Conservation (phyloP, 2,113 vertebrate genomes). For the Cervus canadensis region DNA sequence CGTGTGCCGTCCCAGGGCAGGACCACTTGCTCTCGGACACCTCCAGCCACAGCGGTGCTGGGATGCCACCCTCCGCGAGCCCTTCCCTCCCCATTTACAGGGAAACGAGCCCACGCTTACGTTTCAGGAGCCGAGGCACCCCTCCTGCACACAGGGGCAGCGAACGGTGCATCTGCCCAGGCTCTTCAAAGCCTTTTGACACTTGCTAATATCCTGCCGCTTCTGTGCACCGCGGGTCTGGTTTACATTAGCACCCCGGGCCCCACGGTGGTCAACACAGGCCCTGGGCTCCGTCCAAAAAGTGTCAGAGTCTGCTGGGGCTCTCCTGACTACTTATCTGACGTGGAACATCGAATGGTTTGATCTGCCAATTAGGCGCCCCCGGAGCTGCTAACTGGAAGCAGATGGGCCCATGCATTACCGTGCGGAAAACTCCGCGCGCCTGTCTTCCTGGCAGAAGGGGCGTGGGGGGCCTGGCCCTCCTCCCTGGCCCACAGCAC, state of each 20-base stretch:
- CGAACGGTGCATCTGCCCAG: background rate
- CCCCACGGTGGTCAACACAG: background rate
- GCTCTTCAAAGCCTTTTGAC: background rate
- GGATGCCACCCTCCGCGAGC: background rate
- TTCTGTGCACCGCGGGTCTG: slow-evolving; percentile 4
- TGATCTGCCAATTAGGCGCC: slow-evolving; percentile 73
- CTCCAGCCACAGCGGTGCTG: background rate
- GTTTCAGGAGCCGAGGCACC: background rate
- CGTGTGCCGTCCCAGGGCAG: accelerated
- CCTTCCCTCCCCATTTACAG: background rate
- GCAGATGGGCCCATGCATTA: slow-evolving; percentile 66
- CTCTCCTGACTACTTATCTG: slow-evolving; percentile 50
- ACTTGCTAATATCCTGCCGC: background rate
- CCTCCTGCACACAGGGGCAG: background rate
- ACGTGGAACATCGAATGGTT: slow-evolving; percentile 51
- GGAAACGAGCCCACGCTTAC: background rate
- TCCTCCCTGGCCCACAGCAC: background rate
- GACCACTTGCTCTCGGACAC: accelerated
- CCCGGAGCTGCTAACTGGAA: slow-evolving; percentile 69
- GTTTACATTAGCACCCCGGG: slow-evolving; percentile 63
- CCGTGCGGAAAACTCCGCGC: background rate
- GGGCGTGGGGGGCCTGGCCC: accelerated
- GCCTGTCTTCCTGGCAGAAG: background rate
- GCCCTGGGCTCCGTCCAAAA: slow-evolving; percentile 68
- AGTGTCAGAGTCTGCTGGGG: background rate